These are phyloP conservation scores for Ophion ellenae DNA, from an alignment of 2,888 invertebrate species.

Conservation along the genomic window DNA sequence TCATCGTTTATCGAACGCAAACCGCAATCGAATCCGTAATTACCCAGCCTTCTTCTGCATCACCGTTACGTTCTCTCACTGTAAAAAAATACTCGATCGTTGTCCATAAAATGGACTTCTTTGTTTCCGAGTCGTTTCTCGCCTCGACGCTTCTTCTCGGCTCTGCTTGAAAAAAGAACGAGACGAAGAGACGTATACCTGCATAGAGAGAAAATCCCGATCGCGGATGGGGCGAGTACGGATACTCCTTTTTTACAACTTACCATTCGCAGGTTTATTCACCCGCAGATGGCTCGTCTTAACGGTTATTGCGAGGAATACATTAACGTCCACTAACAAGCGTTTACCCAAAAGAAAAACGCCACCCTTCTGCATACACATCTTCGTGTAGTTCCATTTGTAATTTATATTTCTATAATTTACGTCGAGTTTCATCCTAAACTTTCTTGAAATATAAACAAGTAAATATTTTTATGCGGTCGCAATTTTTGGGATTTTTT, in stretches of 20 bases:
- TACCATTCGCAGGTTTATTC: conserved; percentile 27
- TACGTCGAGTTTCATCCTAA: too few relatives aligned
- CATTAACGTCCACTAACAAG: not conserved
- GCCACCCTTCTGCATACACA: too few relatives aligned
- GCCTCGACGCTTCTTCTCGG: not conserved
- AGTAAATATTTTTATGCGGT: not conserved
- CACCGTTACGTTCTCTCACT: conserved; percentile 30
- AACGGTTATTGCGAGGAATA: conserved; percentile 30
- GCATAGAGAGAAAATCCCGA: conserved; percentile 30
- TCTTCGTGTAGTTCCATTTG: too few relatives aligned
- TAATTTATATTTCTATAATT: too few relatives aligned
- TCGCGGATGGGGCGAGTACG: conserved; percentile 31
- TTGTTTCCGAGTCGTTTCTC: conserved; percentile 46
- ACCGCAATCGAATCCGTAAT: conserved; percentile 30
- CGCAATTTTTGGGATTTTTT: too few relatives aligned
- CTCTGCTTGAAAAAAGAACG: not conserved
- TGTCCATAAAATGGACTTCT: conserved; percentile 56
- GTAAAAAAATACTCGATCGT: conserved; percentile 30
- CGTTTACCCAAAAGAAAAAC: not conserved
- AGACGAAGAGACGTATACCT: not conserved
- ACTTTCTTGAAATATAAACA: not conserved
- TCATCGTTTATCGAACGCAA: conserved; percentile 5
- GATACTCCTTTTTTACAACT: conserved; percentile 29
- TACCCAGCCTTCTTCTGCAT: not conserved
- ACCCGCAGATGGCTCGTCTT: conserved; percentile 36